Base-by-base conservation (phyloP, 2,888 invertebrate genomes). In the Tetanocera ferruginea region DNA sequence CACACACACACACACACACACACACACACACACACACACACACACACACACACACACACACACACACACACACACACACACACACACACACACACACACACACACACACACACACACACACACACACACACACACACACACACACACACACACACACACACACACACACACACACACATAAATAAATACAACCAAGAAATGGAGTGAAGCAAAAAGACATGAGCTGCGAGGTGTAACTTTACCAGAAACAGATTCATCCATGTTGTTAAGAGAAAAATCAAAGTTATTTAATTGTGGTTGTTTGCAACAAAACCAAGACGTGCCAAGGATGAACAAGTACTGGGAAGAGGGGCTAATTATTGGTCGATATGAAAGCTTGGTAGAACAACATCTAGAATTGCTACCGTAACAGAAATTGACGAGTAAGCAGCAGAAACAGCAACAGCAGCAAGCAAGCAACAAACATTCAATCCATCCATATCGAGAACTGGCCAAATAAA, bases 281-380 rank as follows among this genome's bases (percentile, higher is more conserved):
- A 66, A 66, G 64, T 66, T 66, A 28, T 66, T 66, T 66, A 34
- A 66, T 66, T 66, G 64, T 34, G 31, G 64, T 31, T 37, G 34
- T 55, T n/a, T 55, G 31, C 31, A 28, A n/a, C n/a, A 28, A 64
- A 31, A 28, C 64, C 31, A 9, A 25, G 25, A 17, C 25, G 62
- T 28, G 14, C 19, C 66, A 34, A 66, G 31, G n/a, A 55, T 19
- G 55, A 23, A n/a, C 62, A 28, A 17, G n/a, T 8, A 31, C 34
- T 25, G 11, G 31, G 64, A 55, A 55, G 55, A 55, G 55, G n/a
- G 55, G 57, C 57, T n/a, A n/a, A n/a, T n/a, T n/a, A n/a, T n/a
- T n/a, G 43, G 43, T 43, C 14, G 11, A 43, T 43, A 43, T 43
- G 43, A 2, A 11, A 14, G 6, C 4, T 43, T 11, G 43, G 2